Base-by-base conservation (phyloP, 2,113 vertebrate species). In the Leptocoma aspasia region DNA sequence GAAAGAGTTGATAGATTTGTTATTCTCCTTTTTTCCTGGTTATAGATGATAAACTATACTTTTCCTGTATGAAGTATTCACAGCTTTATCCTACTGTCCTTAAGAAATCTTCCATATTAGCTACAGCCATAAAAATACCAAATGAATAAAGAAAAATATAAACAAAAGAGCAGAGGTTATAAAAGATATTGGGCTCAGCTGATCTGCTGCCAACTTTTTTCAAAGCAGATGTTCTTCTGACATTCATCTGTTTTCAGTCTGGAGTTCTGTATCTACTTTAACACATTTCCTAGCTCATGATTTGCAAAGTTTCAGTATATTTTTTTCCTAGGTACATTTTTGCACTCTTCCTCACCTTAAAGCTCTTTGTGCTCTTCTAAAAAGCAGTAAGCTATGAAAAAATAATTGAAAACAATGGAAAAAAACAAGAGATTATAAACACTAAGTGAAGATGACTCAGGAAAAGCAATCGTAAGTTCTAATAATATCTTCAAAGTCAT, bases 211-310 rank as follows among this genome's bases (percentile, higher is more conserved):
- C 82, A 95, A 27, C 16, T 92, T 84, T 81, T 91, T 50, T 65
- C 30, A 41, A 69, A 89, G 63, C 92, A 97, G 82, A 85, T 94
- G 49, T 72, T 92, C n/a, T 89, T 89, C 82, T 95, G 87, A 80
- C 33, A 31, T 86, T 86, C 60, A 86, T 89, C 80, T 96, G 76
- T 0, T 93, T 93, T 92, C 11, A 69, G 57, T 84, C 72, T 80
- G 64, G 52, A 90, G 61, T 79, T 89, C 54, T 91, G 41, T 65
- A 82, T 69, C 52, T 77, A 30, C 53, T 86, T 89, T 71, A 82
- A 95, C 35, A 76, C 9, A 60, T 63, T 94, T 92, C 64, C 56
- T 50, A 94, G 52, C 21, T 49, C 26, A 56, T 59, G 42, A 57
- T 88, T 90, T 93, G 27, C 72, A 90, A 80, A 76, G 26, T 50